Evolutionary conservation across 2,888 invertebrate species (phyloP).

Genomic region (Iselma pallidipennis): DNA sequence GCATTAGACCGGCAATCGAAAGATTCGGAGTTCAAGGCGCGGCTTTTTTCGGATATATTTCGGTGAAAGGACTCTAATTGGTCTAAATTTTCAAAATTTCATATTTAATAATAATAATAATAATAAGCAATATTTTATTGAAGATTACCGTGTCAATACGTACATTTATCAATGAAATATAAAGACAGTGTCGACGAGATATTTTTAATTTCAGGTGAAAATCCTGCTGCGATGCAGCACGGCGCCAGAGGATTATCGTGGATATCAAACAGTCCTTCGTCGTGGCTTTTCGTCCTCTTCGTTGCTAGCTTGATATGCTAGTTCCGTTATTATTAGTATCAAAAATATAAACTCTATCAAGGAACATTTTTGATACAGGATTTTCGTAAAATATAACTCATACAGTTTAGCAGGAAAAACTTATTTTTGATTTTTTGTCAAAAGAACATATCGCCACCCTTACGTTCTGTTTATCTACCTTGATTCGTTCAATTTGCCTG

Average conservation of each 20-base stretch:
- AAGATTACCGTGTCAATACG: not conserved
- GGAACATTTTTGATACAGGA: not conserved
- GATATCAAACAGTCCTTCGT: slow-evolving; percentile 55
- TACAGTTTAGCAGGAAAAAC: not conserved
- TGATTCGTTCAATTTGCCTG: not conserved
- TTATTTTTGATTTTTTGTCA: too few relatives aligned
- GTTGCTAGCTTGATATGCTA: slow-evolving; percentile 51
- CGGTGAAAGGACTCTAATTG: too few relatives aligned
- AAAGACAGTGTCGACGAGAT: not conserved
- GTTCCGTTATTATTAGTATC: slow-evolving; percentile 27
- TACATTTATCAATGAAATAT: not conserved
- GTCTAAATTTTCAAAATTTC: too few relatives aligned
- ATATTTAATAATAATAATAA: too few relatives aligned
- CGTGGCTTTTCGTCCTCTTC: slow-evolving; percentile 52
- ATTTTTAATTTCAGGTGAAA: slow-evolving; percentile 55
- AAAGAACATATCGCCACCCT: not conserved
- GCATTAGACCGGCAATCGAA: too few relatives aligned
- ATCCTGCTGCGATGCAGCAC: slow-evolving; percentile 61
- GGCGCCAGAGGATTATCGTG: slow-evolving; percentile 56
- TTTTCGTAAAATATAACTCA: not conserved
- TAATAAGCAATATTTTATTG: too few relatives aligned
- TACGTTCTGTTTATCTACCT: not conserved
- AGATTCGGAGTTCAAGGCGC: too few relatives aligned
- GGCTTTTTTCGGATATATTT: too few relatives aligned
- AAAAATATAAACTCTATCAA: not conserved